Evolutionary conservation across 1,140 invertebrate species (phyloP).

Genomic region (Bombus superbus): DNA sequence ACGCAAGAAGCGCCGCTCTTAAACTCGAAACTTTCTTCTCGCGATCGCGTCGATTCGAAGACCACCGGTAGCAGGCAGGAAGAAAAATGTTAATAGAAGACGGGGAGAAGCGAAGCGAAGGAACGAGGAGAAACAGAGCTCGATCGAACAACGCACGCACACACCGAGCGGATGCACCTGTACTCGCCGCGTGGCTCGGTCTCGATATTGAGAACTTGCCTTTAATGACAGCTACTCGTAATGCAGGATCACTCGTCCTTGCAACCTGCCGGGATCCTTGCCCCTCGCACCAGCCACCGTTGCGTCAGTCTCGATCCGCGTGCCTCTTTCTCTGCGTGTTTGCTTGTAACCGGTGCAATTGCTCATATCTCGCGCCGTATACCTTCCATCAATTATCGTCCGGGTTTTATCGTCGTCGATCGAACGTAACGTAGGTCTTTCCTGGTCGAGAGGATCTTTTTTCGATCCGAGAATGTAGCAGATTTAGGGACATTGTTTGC

Average conservation of each 20-base stretch:
- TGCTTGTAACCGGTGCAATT: neutral
- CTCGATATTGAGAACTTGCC: slow-evolving; percentile 73
- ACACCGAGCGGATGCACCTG: slow-evolving; percentile 32
- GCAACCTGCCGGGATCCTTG: slow-evolving; percentile 76
- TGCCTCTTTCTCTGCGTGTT: slow-evolving; percentile 46
- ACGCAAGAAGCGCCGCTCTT: neutral
- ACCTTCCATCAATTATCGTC: slow-evolving; percentile 14
- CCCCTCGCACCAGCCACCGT: slow-evolving; percentile 69
- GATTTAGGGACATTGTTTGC: too few relatives aligned
- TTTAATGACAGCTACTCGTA: slow-evolving; percentile 69
- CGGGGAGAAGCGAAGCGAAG: too few relatives aligned
- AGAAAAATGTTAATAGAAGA: neutral
- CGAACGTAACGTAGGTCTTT: neutral
- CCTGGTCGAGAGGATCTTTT: neutral
- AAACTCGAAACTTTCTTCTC: neutral
- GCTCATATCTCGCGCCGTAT: neutral
- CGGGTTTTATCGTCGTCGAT: neutral
- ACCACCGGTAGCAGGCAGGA: neutral
- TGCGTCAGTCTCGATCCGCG: slow-evolving; percentile 69
- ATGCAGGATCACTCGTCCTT: slow-evolving; percentile 71
- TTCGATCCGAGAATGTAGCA: neutral
- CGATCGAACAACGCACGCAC: neutral
- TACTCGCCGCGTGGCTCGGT: slow-evolving; percentile 44
- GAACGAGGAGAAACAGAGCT: neutral
- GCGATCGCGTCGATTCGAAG: neutral